Evolutionary conservation across 64 coral and sea anemone genomes (phyloP).

Genomic region (Platygyra sinensis): DNA sequence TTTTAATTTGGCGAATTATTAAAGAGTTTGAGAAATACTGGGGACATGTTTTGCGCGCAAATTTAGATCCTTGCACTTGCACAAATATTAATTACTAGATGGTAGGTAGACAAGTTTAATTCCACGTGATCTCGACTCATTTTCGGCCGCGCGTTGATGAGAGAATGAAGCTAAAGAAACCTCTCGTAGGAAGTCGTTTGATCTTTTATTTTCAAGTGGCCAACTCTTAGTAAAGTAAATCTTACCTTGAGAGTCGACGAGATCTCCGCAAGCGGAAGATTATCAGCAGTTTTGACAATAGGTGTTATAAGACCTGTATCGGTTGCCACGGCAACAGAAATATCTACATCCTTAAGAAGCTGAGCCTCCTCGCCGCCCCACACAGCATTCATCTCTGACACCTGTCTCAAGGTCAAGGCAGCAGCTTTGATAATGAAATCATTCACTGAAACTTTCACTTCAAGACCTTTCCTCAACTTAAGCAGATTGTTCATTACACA

Average conservation of each 20-base stretch:
- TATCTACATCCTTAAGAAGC: conserved; percentile 68
- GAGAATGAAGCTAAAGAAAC: too few relatives aligned
- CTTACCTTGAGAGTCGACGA: conserved; percentile 78
- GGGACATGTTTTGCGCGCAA: too few relatives aligned
- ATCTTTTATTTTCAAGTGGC: background rate
- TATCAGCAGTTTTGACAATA: conserved; percentile 71
- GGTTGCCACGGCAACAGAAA: conserved; percentile 86
- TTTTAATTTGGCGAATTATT: too few relatives aligned
- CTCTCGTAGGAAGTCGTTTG: too few relatives aligned
- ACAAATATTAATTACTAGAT: too few relatives aligned
- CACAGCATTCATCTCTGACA: conserved; percentile 82
- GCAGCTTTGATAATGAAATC: conserved; percentile 90
- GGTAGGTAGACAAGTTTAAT: too few relatives aligned
- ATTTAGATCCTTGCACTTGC: too few relatives aligned
- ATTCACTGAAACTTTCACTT: conserved; percentile 79
- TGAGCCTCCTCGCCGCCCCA: conserved; percentile 67
- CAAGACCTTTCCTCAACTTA: conserved; percentile 47
- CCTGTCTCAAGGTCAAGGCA: conserved; percentile 52
- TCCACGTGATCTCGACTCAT: too few relatives aligned
- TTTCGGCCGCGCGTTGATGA: too few relatives aligned
- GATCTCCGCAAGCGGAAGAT: conserved; percentile 69
- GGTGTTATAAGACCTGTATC: conserved; percentile 85
- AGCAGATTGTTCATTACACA: conserved; percentile 83
- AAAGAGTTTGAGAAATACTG: too few relatives aligned
- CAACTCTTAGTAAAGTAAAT: background rate